Evolutionary conservation across 2,113 vertebrate genomes (phyloP).

Genomic region (Uria aalge): DNA sequence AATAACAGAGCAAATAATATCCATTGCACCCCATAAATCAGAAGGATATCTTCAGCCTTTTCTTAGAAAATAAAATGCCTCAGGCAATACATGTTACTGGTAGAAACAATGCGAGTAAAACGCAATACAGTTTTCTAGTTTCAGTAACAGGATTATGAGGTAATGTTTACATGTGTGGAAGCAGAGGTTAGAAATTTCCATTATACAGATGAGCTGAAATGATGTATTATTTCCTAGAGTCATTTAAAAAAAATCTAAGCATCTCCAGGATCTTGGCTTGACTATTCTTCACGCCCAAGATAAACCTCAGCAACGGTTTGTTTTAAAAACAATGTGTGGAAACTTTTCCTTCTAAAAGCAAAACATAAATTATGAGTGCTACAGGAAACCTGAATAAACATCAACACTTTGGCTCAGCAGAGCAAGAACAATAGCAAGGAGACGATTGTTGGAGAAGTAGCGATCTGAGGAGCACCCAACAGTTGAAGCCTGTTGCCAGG

Average conservation of each 20-base stretch:
- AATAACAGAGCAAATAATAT: background rate
- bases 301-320: background rate
- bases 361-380: background rate
- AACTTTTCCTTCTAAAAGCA: background rate
- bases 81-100: background rate
- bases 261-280: conserved; percentile 18
- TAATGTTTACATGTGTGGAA: conserved; percentile 15
- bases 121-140: background rate
- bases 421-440: background rate
- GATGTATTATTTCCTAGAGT: conserved; percentile 39
- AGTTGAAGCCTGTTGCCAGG: background rate
- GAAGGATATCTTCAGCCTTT: background rate
- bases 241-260: background rate
- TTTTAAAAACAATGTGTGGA: conserved; percentile 45
- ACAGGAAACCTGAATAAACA: conserved; percentile 35
- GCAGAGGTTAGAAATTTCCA: background rate
- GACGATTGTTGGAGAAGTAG: background rate
- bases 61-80: background rate
- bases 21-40: background rate
- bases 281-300: conserved; percentile 7
- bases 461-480: background rate
- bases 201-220: conserved; percentile 12
- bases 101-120: background rate
- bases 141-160: background rate
- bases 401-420: background rate